Conservation (phyloP, 2,797 vertebrate genomes). For the Epinephelus coioides region DNA sequence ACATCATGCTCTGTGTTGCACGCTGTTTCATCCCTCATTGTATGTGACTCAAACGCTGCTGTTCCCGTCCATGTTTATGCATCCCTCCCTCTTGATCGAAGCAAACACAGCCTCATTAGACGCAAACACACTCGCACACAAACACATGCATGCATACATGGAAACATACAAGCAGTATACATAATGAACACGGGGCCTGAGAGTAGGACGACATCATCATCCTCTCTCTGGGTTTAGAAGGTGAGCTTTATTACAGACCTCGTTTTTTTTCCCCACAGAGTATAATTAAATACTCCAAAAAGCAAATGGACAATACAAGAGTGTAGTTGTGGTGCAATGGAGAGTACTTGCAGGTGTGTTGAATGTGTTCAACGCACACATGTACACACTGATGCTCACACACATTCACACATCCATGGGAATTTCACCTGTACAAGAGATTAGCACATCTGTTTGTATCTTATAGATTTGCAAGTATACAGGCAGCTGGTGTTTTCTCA, state of each 20-base stretch:
- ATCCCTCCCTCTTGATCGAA: constrained; percentile 69
- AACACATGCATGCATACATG: constrained; percentile 39
- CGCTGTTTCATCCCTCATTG: constrained; percentile 79
- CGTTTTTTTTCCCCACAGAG: neutral
- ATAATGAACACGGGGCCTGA: constrained; percentile 32
- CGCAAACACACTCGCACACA: constrained; percentile 29
- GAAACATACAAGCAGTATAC: constrained; percentile 26
- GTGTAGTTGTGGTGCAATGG: neutral
- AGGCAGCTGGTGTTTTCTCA: constrained; percentile 71
- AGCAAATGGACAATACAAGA: constrained; percentile 2
- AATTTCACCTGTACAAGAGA: constrained; percentile 61
- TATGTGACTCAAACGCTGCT: constrained; percentile 80
- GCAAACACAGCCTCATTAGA: constrained; percentile 88
- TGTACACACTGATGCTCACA: neutral
- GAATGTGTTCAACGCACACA: neutral
- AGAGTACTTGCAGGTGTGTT: neutral
- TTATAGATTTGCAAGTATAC: constrained; percentile 68
- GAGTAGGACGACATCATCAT: constrained; percentile 18
- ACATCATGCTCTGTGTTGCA: constrained; percentile 69
- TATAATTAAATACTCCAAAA: constrained; percentile 13
- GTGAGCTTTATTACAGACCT: constrained; percentile 33
- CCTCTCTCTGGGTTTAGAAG: constrained; percentile 41
- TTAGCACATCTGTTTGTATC: constrained; percentile 44
- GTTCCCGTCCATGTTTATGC: constrained; percentile 73
- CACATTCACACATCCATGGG: constrained; percentile 18